These are phyloP conservation scores for Euthynnus affinis DNA, from an alignment of 2,797 vertebrate species.

Conservation along the genomic window DNA sequence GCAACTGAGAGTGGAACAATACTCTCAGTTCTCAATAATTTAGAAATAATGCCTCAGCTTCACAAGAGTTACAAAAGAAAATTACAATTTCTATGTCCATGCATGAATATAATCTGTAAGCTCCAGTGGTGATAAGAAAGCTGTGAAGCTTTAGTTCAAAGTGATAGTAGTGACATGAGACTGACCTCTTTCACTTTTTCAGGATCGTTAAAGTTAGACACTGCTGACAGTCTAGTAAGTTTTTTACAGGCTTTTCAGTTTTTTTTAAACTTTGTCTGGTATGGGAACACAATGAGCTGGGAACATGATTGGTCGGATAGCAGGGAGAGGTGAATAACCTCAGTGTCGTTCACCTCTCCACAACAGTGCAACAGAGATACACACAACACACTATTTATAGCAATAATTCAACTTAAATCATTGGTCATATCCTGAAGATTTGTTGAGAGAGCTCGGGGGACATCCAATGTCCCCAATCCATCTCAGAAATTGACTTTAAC, in stretches of 20 bases:
- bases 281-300: background rate
- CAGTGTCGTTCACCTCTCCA: conserved; percentile 30
- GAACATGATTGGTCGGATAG: background rate
- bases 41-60: background rate
- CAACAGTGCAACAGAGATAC: background rate
- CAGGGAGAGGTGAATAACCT: conserved; percentile 53
- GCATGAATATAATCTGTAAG: background rate
- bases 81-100: background rate
- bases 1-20: background rate
- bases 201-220: background rate
- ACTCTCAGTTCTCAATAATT: background rate
- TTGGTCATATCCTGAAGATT: background rate
- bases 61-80: background rate
- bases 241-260: background rate
- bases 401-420: background rate
- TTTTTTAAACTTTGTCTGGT: background rate
- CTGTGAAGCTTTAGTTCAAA: background rate
- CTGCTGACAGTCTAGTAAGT: background rate
- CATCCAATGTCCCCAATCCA: background rate
- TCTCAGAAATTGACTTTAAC: background rate
- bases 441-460: background rate
- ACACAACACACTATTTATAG: background rate
- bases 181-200: conserved; percentile 14
- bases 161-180: background rate
- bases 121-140: background rate